phyloP scores from a whole-genome alignment of 2,113 vertebrate species.

The Arizona elegans region DNA sequence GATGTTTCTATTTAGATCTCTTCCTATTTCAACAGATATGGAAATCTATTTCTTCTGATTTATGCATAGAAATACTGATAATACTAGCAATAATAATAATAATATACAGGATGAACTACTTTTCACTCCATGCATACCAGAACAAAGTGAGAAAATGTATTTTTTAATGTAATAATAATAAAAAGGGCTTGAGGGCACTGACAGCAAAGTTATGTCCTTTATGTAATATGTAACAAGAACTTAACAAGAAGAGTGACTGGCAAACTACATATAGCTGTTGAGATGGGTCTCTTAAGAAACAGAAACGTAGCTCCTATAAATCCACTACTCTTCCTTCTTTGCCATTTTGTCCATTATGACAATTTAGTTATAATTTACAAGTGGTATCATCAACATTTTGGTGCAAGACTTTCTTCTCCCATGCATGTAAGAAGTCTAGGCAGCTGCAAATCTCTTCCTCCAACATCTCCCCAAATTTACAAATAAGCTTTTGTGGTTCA shows the following conservation, averaged over 20 bases:
- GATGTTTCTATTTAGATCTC: neutral
- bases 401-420: neutral
- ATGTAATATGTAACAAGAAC: neutral
- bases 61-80: neutral
- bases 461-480: neutral
- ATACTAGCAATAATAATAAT: neutral
- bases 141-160: neutral
- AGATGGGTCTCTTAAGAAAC: neutral
- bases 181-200: neutral
- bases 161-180: neutral
- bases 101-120: neutral
- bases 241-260: neutral
- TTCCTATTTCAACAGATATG: neutral
- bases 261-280: neutral
- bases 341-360: neutral
- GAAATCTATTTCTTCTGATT: neutral
- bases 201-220: neutral
- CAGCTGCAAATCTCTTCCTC: neutral
- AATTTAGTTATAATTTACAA: neutral
- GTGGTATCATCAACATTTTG: neutral
- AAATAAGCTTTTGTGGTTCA: neutral
- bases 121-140: neutral
- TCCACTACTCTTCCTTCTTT: neutral
- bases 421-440: neutral
- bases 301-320: neutral